phyloP scores from a whole-genome alignment of 2,113 vertebrate species.

The Illadopsis cleaveri region DNA sequence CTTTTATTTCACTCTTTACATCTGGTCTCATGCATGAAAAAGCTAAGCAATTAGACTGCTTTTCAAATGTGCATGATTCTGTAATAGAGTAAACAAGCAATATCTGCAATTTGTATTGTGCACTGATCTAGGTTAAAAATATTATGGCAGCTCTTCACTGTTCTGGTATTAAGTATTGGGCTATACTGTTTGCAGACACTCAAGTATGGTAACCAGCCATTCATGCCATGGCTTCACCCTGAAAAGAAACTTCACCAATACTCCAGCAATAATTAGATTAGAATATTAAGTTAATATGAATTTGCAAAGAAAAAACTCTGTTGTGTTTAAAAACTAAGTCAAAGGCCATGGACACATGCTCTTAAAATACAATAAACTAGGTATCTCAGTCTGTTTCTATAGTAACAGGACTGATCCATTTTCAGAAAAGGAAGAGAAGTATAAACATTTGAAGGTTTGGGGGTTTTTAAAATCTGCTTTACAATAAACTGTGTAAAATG shows the following conservation, averaged over 20 bases:
- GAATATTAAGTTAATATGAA: background rate
- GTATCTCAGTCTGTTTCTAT: conserved; percentile 24
- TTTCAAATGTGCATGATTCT: background rate
- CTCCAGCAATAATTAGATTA: background rate
- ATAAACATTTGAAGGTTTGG: background rate
- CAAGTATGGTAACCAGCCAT: background rate
- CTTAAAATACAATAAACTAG: background rate
- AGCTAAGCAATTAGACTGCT: background rate
- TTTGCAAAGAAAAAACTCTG: background rate
- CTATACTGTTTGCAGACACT: background rate
- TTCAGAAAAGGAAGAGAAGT: conserved; percentile 34
- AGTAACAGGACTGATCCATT: background rate
- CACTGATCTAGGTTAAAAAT: background rate
- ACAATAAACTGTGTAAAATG: background rate
- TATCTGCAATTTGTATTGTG: background rate
- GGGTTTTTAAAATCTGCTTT: background rate
- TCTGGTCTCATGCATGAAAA: background rate
- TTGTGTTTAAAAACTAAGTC: background rate
- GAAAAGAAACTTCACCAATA: background rate
- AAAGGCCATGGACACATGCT: background rate
- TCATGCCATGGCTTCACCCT: background rate
- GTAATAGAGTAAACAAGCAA: background rate
- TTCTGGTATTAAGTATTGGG: background rate
- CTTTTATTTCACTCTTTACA: background rate
- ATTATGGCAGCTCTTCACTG: background rate